phyloP scores from a whole-genome alignment of 2,797 vertebrate genomes.

The Muraenolepis orangiensis region DNA sequence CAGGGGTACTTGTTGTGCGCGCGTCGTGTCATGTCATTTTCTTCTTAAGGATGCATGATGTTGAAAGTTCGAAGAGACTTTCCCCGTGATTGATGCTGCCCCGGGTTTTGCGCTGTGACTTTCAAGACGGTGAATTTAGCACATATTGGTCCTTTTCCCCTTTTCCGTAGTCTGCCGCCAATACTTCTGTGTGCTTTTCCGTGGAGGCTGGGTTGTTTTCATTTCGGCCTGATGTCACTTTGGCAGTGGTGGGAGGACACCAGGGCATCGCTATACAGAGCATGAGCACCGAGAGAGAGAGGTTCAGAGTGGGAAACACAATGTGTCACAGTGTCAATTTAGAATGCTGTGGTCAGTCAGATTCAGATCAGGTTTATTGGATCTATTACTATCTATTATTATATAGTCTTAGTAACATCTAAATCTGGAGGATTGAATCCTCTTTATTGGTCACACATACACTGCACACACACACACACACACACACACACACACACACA shows the following conservation, averaged over 20 bases:
- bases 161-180: no score
- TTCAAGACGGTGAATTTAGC: not conserved
- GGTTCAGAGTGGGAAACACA: not conserved
- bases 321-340: not conserved
- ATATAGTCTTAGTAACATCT: not conserved
- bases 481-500: no score
- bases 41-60: conserved; percentile 30
- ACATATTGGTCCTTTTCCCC: not conserved
- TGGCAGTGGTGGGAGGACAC: not conserved
- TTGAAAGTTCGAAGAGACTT: conserved; percentile 42
- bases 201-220: not conserved
- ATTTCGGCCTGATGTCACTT: not conserved
- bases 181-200: not conserved
- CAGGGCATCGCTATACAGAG: not conserved
- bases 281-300: not conserved
- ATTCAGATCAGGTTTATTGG: no score
- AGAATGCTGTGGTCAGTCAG: not conserved
- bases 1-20: conserved; percentile 28
- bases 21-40: conserved; percentile 25
- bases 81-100: conserved; percentile 33
- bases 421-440: no score
- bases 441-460: no score
- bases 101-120: conserved; percentile 8
- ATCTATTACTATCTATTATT: not conserved
- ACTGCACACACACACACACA: no score